phyloP scores from a whole-genome alignment of 2,113 vertebrate genomes.

The Tringa solitaria region DNA sequence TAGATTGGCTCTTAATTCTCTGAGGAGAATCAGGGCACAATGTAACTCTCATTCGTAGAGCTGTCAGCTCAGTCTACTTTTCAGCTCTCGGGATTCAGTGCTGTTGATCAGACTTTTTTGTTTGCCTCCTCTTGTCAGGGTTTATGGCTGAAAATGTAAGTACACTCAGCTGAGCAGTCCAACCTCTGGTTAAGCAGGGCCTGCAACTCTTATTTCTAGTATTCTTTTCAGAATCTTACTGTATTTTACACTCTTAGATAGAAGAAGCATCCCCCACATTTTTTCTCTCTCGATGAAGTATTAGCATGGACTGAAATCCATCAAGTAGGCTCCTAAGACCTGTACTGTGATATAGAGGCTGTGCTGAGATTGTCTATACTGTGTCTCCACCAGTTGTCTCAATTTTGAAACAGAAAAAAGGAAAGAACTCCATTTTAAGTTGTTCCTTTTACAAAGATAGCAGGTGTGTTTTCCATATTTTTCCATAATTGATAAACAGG shows the following conservation, averaged over 20 bases:
- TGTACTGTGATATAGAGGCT: background rate
- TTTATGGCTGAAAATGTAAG: background rate
- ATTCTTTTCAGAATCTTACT: background rate
- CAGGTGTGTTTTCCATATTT: background rate
- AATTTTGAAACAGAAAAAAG: background rate
- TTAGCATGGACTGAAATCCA: background rate
- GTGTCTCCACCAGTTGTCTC: background rate
- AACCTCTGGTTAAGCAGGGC: background rate
- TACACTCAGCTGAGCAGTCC: background rate
- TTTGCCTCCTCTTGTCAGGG: background rate
- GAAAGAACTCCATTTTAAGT: background rate
- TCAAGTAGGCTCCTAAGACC: background rate
- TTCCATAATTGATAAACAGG: background rate
- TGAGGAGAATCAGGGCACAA: background rate
- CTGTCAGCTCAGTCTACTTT: background rate
- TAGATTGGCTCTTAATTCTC: background rate
- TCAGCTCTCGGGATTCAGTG: background rate
- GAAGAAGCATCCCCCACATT: background rate
- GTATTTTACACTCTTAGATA: background rate
- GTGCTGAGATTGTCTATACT: background rate
- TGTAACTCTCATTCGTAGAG: background rate
- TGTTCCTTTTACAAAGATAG: background rate
- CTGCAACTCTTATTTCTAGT: background rate
- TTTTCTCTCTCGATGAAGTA: background rate
- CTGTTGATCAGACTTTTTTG: background rate